These are phyloP conservation scores for Myotis lucifugus DNA, from an alignment of 2,113 vertebrate species.

Conservation along the genomic window DNA sequence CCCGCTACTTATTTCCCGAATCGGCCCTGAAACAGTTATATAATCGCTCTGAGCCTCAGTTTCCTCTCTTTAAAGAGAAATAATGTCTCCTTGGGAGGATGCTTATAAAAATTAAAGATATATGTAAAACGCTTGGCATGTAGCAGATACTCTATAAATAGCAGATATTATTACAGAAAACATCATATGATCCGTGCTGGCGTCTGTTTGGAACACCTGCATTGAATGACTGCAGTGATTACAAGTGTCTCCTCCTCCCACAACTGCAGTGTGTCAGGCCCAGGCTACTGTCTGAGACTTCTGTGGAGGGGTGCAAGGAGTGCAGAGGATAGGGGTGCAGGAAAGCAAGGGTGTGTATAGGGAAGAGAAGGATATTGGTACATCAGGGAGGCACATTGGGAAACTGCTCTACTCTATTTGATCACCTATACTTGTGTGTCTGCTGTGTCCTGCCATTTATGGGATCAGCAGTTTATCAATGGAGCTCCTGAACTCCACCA, in stretches of 20 bases:
- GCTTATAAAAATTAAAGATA: conserved; percentile 48
- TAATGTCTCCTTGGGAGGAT: not conserved
- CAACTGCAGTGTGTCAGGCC: conserved; percentile 65
- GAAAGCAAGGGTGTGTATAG: not conserved
- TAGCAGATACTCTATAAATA: conserved; percentile 45
- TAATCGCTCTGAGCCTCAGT: conserved; percentile 41
- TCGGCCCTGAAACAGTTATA: not conserved
- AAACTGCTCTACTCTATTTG: conserved; percentile 40
- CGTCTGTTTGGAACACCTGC: not conserved
- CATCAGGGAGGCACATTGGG: not conserved
- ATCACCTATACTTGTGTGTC: not conserved
- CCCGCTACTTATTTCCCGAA: not conserved
- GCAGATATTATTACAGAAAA: conserved; percentile 31
- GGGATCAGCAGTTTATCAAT: not conserved
- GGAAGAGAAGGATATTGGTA: conserved; percentile 24
- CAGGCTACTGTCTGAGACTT: not conserved
- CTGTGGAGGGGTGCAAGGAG: not conserved
- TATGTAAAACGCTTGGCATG: conserved; percentile 43
- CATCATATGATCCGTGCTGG: not conserved
- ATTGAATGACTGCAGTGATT: conserved; percentile 36
- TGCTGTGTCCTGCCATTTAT: not conserved
- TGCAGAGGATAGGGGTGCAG: not conserved
- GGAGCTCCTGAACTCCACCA: not conserved
- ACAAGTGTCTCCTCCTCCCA: conserved; percentile 41
- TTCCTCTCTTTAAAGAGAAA: conserved; percentile 39